Base-by-base conservation (phyloP, 2,797 vertebrate species). In the Artibeus lituratus region DNA sequence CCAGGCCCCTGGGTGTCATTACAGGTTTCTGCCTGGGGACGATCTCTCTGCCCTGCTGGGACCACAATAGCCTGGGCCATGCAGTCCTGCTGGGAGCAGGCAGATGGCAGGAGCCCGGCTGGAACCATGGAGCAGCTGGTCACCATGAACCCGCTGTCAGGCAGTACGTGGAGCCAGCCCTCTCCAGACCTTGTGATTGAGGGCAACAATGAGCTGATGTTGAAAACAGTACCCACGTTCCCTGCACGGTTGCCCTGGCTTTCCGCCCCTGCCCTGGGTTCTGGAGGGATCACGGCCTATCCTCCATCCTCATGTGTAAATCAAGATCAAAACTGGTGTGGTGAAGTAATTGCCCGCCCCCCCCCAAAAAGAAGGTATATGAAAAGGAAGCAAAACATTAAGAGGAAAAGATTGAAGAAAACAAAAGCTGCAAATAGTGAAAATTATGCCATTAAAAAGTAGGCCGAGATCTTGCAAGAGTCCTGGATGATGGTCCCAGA, bases 401-500 rank as follows among this genome's bases (percentile, higher is more conserved):
- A 77, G 32, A 51, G 51, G 47, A 53, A 53, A 53, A 78, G 76
- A 53, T 53, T 9, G n/a, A 35, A 78, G 51, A 70, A 78, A 55
- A 55, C 35, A 7, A 5, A 78, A 55, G 49, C n/a, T 55, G 12
- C 6, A 26, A 35, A 37, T 78, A 49, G 22, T 55, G 21, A 78
- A 78, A 55, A 55, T 55, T 24, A 78, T 78, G 49, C n/a, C 49
- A 53, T 37, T 53, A 78, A 55, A 24, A 53, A 78, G 76, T 21
- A 78, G 99, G 96, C 98, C 0, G 99, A 99, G 98, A 99, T 99
- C 57, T 97, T 99, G 91, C 99, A 99, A 97, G 99, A 99, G 98
- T 99, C 99, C 94, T 98, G 96, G 90, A 99, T 99, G 99, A 99
- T 99, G 99, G 99, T 99, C 97, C 99, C 99, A 32, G 99, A 99